Percentiles rank a stretch among this genome's conserved stretches.
phyloP scores from a whole-genome alignment of 2,888 invertebrate species.

The Blera fallax region DNA sequence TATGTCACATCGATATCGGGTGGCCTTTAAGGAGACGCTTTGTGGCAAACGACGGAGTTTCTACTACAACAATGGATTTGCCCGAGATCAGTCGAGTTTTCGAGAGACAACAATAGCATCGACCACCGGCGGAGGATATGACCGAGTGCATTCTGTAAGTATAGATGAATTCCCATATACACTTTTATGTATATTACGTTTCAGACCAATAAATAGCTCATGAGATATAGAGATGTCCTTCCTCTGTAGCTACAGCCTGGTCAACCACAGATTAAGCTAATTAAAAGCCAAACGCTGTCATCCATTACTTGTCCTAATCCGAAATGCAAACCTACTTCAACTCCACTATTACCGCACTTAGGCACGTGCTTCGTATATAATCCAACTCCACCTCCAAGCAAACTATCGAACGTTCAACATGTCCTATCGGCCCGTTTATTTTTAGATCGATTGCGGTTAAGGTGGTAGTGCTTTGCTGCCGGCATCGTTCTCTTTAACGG shows the following conservation, averaged over 20 bases:
- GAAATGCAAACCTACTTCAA: background rate
- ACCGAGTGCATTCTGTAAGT: slow-evolving; percentile 77
- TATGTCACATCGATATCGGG: slow-evolving; percentile 89
- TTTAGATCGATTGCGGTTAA: background rate
- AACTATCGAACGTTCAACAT: background rate
- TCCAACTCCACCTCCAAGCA: background rate
- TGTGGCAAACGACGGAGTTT: slow-evolving; percentile 84
- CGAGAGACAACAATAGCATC: slow-evolving; percentile 83
- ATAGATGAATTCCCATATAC: too few relatives aligned
- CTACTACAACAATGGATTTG: slow-evolving; percentile 82
- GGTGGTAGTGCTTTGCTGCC: too few relatives aligned
- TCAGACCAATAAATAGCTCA: background rate
- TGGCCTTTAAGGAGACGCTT: slow-evolving; percentile 89
- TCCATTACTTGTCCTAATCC: background rate
- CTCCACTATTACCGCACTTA: background rate
- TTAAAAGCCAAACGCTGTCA: background rate
- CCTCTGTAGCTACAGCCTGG: background rate
- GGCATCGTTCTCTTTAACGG: background rate
- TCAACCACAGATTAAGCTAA: background rate
- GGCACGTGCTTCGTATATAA: background rate
- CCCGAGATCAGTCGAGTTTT: slow-evolving; percentile 85
- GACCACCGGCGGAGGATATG: slow-evolving; percentile 75
- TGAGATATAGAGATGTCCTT: too few relatives aligned
- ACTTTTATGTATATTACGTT: background rate
- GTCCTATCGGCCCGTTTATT: background rate